Evolutionary conservation across 2,113 vertebrate species (phyloP).

Genomic region (Conger conger): DNA sequence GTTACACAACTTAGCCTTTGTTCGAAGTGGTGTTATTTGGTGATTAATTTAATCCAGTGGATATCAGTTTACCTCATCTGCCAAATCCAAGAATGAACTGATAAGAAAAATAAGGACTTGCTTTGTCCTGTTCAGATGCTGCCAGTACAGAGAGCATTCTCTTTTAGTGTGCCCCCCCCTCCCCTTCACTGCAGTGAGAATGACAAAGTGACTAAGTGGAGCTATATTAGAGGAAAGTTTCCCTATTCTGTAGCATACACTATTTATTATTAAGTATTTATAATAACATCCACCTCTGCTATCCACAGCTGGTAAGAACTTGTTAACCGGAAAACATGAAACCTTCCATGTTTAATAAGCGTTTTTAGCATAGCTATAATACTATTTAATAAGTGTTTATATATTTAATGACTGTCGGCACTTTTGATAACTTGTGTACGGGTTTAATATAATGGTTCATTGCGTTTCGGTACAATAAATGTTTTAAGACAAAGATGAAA

Average conservation of each 20-base stretch:
- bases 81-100: neutral
- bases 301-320: neutral
- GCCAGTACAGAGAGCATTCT: neutral
- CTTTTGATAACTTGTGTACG: constrained; percentile 59
- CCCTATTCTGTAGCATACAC: neutral
- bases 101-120: neutral
- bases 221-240: neutral
- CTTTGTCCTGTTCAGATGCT: neutral
- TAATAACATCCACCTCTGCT: neutral
- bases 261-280: neutral
- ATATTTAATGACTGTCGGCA: constrained; percentile 50
- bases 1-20: neutral
- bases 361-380: constrained; percentile 56
- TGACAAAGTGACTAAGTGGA: neutral
- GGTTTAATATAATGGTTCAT: constrained; percentile 55
- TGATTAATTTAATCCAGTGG: neutral
- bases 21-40: neutral
- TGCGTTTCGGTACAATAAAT: constrained; percentile 59
- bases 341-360: constrained; percentile 32
- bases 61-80: neutral
- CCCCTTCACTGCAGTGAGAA: neutral
- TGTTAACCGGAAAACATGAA: neutral
- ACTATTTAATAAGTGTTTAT: constrained; percentile 54
- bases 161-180: neutral
- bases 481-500: constrained; percentile 52